Percentiles rank a stretch among this genome's conserved stretches.
These are phyloP conservation scores for Lagocephalus sceleratus DNA, from an alignment of 2,797 vertebrate genomes.

Conservation along the genomic window DNA sequence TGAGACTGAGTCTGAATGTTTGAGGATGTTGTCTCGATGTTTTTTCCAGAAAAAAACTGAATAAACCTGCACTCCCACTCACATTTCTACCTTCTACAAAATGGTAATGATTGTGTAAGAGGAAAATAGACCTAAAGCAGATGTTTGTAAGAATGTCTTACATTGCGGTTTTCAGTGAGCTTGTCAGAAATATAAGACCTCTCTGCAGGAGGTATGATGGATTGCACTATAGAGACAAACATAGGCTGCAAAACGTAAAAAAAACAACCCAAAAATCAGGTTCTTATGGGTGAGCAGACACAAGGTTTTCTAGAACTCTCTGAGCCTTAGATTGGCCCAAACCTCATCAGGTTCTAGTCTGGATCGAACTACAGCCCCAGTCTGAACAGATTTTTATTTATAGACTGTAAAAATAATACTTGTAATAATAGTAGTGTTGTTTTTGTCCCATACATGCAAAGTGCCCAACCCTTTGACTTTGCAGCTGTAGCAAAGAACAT, in stretches of 20 bases:
- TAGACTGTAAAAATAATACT: too few relatives aligned
- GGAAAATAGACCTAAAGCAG: conserved; percentile 16
- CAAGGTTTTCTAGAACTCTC: neutral
- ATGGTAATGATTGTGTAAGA: neutral
- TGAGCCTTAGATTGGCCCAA: too few relatives aligned
- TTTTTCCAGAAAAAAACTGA: conserved; percentile 3
- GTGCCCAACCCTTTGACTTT: too few relatives aligned
- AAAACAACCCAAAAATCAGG: too few relatives aligned
- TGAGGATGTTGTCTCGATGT: neutral
- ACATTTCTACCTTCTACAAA: neutral
- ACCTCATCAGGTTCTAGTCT: too few relatives aligned
- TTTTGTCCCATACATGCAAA: too few relatives aligned
- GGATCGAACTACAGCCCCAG: too few relatives aligned
- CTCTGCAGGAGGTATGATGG: neutral
- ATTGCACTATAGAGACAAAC: neutral
- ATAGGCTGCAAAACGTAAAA: neutral
- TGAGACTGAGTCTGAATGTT: conserved; percentile 13
- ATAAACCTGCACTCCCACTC: neutral
- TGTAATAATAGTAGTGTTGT: too few relatives aligned
- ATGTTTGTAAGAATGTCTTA: too few relatives aligned
- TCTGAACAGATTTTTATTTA: too few relatives aligned
- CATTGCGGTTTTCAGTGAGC: neutral
- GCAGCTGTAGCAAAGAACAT: too few relatives aligned
- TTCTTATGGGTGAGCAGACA: neutral
- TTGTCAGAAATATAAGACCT: neutral